These are phyloP conservation scores for Podarcis muralis DNA, from an alignment of 2,113 vertebrate genomes.

Conservation along the genomic window DNA sequence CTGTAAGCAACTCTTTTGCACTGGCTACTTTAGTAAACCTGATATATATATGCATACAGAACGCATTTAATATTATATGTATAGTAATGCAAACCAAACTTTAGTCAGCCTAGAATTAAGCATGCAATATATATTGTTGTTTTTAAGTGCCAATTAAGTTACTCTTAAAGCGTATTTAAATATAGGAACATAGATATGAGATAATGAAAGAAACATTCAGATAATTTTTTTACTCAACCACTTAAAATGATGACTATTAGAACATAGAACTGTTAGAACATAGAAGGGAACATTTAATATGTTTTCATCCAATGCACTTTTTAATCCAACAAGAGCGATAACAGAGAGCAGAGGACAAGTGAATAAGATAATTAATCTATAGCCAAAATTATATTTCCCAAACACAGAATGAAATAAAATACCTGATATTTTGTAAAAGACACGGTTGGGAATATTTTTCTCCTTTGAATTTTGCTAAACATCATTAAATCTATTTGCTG, in stretches of 20 bases:
- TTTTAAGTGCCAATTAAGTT: neutral
- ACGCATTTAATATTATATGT: too few species aligned
- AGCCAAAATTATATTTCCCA: neutral
- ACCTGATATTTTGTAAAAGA: neutral
- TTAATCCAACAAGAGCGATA: neutral
- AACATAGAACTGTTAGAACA: neutral
- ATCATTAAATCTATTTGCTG: neutral
- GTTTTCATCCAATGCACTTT: neutral
- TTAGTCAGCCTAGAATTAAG: neutral
- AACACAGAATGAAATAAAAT: neutral
- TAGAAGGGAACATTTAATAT: neutral
- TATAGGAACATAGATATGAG: neutral
- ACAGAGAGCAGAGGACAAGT: neutral
- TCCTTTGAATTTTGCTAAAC: neutral
- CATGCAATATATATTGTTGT: neutral
- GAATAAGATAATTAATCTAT: neutral
- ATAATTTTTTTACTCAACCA: neutral
- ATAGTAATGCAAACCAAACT: neutral
- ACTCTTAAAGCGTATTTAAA: neutral
- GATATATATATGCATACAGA: too few species aligned
- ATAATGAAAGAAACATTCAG: too few species aligned
- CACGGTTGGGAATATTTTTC: neutral
- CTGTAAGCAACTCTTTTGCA: too few species aligned
- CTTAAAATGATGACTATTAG: neutral
- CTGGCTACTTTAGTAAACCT: too few species aligned